These are phyloP conservation scores for Darevskia mixta DNA, from an alignment of 2,797 vertebrate species.

Conservation along the genomic window DNA sequence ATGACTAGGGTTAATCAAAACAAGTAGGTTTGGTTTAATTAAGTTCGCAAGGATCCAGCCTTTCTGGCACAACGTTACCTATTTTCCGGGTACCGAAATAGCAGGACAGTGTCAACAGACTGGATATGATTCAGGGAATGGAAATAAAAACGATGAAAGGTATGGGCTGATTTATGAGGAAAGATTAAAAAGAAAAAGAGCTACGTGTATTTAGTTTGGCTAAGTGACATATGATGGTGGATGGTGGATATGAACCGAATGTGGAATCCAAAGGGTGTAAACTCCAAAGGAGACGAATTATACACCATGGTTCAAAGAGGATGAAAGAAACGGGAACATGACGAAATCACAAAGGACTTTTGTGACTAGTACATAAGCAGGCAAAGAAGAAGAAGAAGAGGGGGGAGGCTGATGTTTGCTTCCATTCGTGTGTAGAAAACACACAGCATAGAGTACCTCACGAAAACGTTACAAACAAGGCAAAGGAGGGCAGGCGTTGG, in stretches of 20 bases:
- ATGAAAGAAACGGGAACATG: conserved; percentile 12
- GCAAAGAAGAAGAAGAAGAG: neutral
- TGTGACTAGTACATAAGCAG: conserved; percentile 46
- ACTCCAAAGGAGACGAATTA: conserved; percentile 42
- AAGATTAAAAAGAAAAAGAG: conserved; percentile 64
- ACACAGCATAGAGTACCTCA: neutral
- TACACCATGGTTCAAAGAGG: conserved; percentile 59
- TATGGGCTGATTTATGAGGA: conserved; percentile 72
- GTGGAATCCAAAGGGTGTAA: conserved; percentile 55
- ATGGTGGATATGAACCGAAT: conserved; percentile 59
- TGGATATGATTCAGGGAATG: conserved; percentile 53
- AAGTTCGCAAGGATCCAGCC: neutral
- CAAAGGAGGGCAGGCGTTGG: accelerated
- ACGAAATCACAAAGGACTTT: conserved; percentile 54
- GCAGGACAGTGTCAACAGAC: conserved; percentile 66
- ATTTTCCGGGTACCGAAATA: conserved; percentile 37
- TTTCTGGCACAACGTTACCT: conserved; percentile 42
- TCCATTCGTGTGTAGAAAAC: conserved; percentile 41
- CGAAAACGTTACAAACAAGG: neutral
- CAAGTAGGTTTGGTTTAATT: conserved; percentile 26
- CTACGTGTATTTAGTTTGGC: conserved; percentile 75
- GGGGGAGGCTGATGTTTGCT: conserved; percentile 41
- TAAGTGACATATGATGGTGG: conserved; percentile 53
- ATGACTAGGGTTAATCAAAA: neutral
- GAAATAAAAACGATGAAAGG: conserved; percentile 72